These are phyloP conservation scores for Dicrostonyx torquatus DNA, from an alignment of 2,797 vertebrate genomes.

Conservation along the genomic window DNA sequence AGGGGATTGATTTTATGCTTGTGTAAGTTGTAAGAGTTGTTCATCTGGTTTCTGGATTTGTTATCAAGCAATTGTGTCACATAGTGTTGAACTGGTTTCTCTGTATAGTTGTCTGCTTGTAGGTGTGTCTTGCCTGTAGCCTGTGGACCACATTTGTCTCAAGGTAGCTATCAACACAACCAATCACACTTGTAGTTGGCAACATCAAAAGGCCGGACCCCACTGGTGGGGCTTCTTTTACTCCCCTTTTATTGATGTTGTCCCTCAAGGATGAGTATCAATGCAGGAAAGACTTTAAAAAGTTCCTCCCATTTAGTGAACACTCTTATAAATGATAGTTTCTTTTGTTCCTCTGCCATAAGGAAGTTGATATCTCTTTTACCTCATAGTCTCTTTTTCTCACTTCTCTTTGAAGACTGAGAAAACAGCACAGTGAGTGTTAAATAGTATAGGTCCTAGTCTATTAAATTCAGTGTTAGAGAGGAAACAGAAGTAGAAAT, in stretches of 20 bases:
- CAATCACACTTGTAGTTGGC: background rate
- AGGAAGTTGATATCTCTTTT: background rate
- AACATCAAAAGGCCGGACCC: background rate
- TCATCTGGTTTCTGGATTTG: background rate
- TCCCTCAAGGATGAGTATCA: background rate
- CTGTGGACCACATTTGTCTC: background rate
- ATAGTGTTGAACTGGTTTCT: background rate
- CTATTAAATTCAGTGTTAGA: background rate
- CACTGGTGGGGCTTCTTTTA: background rate
- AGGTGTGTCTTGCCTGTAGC: too few relatives aligned
- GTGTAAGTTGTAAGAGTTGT: background rate
- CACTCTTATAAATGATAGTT: background rate
- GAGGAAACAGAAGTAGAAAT: slow-evolving; percentile 30
- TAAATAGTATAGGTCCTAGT: background rate
- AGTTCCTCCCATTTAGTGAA: slow-evolving; percentile 17
- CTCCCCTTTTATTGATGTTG: background rate
- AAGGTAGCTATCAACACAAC: background rate
- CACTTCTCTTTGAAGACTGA: slow-evolving; percentile 27
- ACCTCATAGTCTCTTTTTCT: background rate
- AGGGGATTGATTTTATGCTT: background rate
- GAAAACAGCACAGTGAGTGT: slow-evolving; percentile 11
- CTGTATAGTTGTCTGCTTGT: background rate
- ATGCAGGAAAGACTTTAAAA: background rate
- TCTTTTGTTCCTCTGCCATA: slow-evolving; percentile 9
- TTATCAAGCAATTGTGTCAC: background rate